Percentiles rank a stretch among this genome's conserved stretches.
Conservation (phyloP, 1,140 invertebrate genomes). For the Nylanderia fulva region DNA sequence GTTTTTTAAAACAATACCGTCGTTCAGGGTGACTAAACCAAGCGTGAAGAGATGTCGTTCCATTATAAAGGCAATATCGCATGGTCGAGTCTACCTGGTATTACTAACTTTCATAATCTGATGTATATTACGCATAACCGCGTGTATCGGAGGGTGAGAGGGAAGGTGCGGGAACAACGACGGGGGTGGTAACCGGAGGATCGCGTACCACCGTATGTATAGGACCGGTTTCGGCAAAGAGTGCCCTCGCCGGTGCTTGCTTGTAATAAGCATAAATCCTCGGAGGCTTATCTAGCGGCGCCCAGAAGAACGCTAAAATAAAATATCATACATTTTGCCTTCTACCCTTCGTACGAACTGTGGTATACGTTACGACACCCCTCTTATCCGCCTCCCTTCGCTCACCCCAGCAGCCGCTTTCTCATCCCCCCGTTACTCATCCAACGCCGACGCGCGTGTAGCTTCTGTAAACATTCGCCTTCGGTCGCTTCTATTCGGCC, state of each 20-base stretch:
- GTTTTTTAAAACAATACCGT: slow-evolving; percentile 58
- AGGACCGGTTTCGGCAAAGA: slow-evolving; percentile 76
- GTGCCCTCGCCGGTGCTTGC: slow-evolving; percentile 76
- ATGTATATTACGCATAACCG: slow-evolving; percentile 79
- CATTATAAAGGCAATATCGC: slow-evolving; percentile 83
- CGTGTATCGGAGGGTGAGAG: slow-evolving; percentile 71
- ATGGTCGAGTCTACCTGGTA: slow-evolving; percentile 74
- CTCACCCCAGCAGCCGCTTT: slow-evolving; percentile 42
- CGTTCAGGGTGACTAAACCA: slow-evolving; percentile 60
- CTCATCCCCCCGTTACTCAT: slow-evolving; percentile 52
- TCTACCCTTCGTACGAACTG: slow-evolving; percentile 75
- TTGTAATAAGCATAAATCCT: slow-evolving; percentile 86
- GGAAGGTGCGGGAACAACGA: slow-evolving; percentile 28
- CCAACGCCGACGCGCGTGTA: slow-evolving; percentile 19
- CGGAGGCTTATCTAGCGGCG: slow-evolving; percentile 84
- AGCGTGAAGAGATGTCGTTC: slow-evolving; percentile 76
- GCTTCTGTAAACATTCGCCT: slow-evolving; percentile 52
- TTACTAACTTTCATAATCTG: slow-evolving; percentile 82
- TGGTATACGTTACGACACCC: slow-evolving; percentile 67
- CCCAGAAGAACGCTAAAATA: slow-evolving; percentile 85
- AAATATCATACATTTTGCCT: slow-evolving; percentile 85
- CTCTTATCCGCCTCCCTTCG: slow-evolving; percentile 64
- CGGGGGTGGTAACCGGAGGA: slow-evolving; percentile 49
- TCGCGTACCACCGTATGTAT: slow-evolving; percentile 67
- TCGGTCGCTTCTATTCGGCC: slow-evolving; percentile 11